These are phyloP conservation scores for Laothoe populi DNA, from an alignment of 2,888 invertebrate genomes.

Conservation along the genomic window DNA sequence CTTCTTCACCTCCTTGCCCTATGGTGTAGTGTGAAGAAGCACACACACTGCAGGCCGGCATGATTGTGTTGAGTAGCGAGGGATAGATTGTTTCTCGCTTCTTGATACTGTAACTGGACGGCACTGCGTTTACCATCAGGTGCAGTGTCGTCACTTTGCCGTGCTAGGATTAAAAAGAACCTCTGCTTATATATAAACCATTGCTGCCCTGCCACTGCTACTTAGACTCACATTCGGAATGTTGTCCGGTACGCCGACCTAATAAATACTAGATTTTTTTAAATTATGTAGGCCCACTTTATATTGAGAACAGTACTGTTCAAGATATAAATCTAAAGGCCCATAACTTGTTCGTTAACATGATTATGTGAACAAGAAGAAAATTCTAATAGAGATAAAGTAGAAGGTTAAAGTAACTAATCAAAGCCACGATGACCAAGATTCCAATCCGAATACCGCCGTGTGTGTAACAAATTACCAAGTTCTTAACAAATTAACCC, in stretches of 20 bases:
- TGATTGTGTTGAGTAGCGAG: too few species aligned
- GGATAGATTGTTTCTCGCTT: too few species aligned
- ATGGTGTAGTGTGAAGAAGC: too few species aligned
- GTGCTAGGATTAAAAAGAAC: too few species aligned
- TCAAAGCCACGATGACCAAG: slow-evolving; percentile 21
- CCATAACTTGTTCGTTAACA: neutral
- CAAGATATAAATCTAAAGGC: neutral
- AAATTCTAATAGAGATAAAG: neutral
- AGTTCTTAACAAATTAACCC: slow-evolving; percentile 15
- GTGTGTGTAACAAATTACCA: slow-evolving; percentile 12
- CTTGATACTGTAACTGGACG: too few species aligned
- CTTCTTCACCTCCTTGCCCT: too few species aligned
- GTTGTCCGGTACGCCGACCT: neutral
- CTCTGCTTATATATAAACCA: too few species aligned
- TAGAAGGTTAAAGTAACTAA: slow-evolving; percentile 15
- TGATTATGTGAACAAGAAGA: slow-evolving; percentile 4
- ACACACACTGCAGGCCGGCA: too few species aligned
- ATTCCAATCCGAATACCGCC: neutral
- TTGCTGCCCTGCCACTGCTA: too few species aligned
- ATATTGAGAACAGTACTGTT: neutral
- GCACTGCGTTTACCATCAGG: too few species aligned
- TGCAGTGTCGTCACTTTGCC: too few species aligned
- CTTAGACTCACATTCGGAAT: too few species aligned
- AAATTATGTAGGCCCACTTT: neutral
- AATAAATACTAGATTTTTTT: neutral